These are phyloP conservation scores for Laticauda laticaudata DNA, from an alignment of 2,113 vertebrate genomes.

Conservation along the genomic window DNA sequence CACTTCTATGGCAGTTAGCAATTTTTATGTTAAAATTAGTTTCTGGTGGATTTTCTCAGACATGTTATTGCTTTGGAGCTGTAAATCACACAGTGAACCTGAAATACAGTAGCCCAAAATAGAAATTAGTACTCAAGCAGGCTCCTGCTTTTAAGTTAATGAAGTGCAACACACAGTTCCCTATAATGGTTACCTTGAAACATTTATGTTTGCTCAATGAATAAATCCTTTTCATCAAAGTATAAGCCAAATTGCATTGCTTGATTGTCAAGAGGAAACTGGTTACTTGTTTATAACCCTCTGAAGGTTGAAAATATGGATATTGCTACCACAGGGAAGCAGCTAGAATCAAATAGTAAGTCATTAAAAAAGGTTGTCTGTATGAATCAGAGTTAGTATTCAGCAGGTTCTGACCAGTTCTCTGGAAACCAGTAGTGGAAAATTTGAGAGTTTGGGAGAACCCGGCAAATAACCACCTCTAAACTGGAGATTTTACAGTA, in stretches of 20 bases:
- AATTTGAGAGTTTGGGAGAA: too few species aligned
- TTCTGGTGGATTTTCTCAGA: constrained; percentile 50
- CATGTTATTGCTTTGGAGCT: constrained; percentile 57
- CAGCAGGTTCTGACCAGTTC: too few species aligned
- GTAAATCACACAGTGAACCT: constrained; percentile 53
- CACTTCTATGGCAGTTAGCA: constrained; percentile 39
- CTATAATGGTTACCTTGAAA: constrained; percentile 41
- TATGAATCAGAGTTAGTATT: too few species aligned
- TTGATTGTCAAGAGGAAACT: constrained; percentile 65
- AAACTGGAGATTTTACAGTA: too few species aligned
- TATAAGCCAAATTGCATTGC: constrained; percentile 60
- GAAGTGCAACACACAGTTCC: constrained; percentile 59
- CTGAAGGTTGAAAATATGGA: constrained; percentile 57
- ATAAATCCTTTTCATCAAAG: constrained; percentile 65
- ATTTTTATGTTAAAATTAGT: constrained; percentile 53
- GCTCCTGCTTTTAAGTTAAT: constrained; percentile 58
- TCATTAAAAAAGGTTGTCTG: neutral
- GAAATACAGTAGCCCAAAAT: constrained; percentile 60
- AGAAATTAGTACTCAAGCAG: constrained; percentile 54
- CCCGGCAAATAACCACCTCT: too few species aligned
- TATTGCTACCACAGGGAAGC: constrained; percentile 14
- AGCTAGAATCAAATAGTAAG: constrained; percentile 8
- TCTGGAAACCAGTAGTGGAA: too few species aligned
- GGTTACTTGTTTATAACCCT: constrained; percentile 61
- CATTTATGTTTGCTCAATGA: constrained; percentile 58